phyloP scores from a whole-genome alignment of 2,797 vertebrate species.

The Gambelia wislizenii region DNA sequence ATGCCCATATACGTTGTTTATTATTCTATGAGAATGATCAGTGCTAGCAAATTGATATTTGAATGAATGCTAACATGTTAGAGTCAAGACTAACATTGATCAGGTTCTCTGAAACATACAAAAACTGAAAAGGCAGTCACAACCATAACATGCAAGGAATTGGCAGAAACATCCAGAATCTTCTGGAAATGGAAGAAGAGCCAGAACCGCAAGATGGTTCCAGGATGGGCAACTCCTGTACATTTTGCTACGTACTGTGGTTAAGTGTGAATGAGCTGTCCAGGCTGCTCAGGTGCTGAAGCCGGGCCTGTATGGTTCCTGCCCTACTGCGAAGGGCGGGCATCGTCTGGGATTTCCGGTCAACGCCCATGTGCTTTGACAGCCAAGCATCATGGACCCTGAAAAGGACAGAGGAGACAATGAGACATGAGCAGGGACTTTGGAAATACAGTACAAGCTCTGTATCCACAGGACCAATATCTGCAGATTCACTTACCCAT shows the following conservation, averaged over 20 bases:
- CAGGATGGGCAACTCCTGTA: accelerated
- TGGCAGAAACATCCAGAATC: not conserved
- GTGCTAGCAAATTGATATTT: no score
- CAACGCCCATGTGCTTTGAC: slow-evolving; percentile 86
- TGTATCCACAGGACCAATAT: no score
- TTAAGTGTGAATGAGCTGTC: slow-evolving; percentile 94
- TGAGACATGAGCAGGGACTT: not conserved
- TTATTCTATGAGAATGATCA: not conserved
- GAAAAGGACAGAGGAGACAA: not conserved
- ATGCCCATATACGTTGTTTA: no score
- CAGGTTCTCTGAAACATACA: no score
- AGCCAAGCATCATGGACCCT: slow-evolving; percentile 88
- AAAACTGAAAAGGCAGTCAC: no score
- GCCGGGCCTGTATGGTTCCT: slow-evolving; percentile 87
- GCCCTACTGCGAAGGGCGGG: slow-evolving; percentile 89
- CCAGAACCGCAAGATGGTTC: no score
- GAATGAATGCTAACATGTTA: not conserved
- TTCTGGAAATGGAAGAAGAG: not conserved
- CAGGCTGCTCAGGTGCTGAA: slow-evolving; percentile 91
- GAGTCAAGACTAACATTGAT: no score
- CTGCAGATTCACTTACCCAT: no score
- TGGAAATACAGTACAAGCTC: no score
- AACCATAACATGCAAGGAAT: no score
- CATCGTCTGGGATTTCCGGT: slow-evolving; percentile 96
- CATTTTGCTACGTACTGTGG: slow-evolving; percentile 81